Percentiles rank a stretch among this genome's conserved stretches.
phyloP scores from a whole-genome alignment of 2,888 invertebrate species.

The Acrobeloides nanus region DNA sequence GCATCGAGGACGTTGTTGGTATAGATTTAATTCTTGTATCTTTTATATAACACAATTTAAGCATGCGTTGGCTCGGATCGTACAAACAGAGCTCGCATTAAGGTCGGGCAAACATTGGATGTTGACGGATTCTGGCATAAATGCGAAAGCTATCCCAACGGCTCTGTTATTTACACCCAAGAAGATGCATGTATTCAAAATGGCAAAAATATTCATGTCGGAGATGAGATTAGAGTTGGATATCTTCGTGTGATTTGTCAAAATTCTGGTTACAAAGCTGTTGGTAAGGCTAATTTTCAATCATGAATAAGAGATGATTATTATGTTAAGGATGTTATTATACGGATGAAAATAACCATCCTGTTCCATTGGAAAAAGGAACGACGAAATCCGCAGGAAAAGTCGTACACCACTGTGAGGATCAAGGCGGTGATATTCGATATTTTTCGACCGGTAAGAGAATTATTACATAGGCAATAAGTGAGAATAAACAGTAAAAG shows the following conservation, averaged over 20 bases:
- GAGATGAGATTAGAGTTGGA: slow-evolving; percentile 26
- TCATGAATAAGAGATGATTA: too few relatives aligned
- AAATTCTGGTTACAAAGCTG: slow-evolving; percentile 23
- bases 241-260: slow-evolving; percentile 22
- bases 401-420: slow-evolving; percentile 13
- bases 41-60: slow-evolving; percentile 12
- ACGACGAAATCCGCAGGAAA: slow-evolving; percentile 14
- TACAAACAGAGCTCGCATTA: slow-evolving; percentile 24
- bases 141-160: slow-evolving; percentile 22
- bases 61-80: slow-evolving; percentile 27
- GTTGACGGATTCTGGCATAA: slow-evolving; percentile 32
- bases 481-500: too few relatives aligned
- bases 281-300: too few relatives aligned
- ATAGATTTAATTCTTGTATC: background rate
- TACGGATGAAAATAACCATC: slow-evolving; percentile 4
- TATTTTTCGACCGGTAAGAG: slow-evolving; percentile 11
- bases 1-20: slow-evolving; percentile 27
- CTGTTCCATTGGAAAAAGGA: slow-evolving; percentile 7
- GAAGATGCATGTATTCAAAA: slow-evolving; percentile 14
- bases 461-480: too few relatives aligned
- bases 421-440: slow-evolving; percentile 15
- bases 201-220: slow-evolving; percentile 27
- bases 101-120: slow-evolving; percentile 23
- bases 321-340: slow-evolving; percentile 6
- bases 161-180: slow-evolving; percentile 31